Evolutionary conservation across 2,113 vertebrate species (phyloP).

Genomic region (Cichladusa arquata): DNA sequence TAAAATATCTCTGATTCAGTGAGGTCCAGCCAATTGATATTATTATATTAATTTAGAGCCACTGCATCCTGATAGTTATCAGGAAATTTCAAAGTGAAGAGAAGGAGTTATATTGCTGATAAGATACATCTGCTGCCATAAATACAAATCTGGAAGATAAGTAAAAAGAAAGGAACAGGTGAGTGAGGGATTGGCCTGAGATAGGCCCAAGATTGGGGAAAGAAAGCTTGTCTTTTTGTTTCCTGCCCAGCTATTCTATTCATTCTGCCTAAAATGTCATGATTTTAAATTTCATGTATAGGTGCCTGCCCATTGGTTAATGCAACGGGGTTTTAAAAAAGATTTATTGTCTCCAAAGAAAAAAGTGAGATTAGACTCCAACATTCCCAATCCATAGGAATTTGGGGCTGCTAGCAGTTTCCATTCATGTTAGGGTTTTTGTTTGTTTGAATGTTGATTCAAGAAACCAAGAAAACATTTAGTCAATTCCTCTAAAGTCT

Average conservation of each 20-base stretch:
- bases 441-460: neutral
- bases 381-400: neutral
- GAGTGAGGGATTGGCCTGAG: neutral
- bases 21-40: neutral
- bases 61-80: neutral
- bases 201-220: neutral
- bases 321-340: rapidly evolving
- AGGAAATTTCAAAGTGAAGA: neutral
- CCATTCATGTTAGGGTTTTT: neutral
- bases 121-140: neutral
- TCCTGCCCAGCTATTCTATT: neutral
- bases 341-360: neutral
- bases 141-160: neutral
- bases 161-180: neutral
- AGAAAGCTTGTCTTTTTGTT: neutral
- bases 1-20: neutral
- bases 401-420: rapidly evolving
- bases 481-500: neutral
- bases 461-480: neutral
- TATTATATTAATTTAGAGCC: neutral
- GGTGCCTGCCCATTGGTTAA: neutral
- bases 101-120: neutral
- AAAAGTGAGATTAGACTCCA: neutral
- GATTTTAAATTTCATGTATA: neutral
- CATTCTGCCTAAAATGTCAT: neutral